Evolutionary conservation across 92 coral and sea anemone species (phyloP).

Genomic region (Micromussa lordhowensis): DNA sequence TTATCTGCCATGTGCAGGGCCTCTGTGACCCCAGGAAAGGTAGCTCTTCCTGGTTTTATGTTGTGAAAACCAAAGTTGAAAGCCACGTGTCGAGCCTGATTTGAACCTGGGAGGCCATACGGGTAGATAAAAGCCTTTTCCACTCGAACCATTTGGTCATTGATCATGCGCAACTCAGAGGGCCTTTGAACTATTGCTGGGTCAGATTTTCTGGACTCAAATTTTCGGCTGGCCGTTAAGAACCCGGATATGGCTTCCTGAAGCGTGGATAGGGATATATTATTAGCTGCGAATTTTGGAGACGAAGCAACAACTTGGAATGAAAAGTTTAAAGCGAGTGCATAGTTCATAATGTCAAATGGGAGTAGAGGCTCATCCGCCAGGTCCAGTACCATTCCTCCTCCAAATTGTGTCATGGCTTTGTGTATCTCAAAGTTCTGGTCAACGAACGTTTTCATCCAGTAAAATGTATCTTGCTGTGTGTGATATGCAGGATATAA

Average conservation of each 20-base stretch:
- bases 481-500: constrained; percentile 95
- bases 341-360: constrained; percentile 71
- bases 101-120: constrained; percentile 84
- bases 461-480: constrained; percentile 87
- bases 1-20: constrained; percentile 66
- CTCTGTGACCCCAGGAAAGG: constrained; percentile 91
- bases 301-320: constrained; percentile 63
- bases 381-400: constrained; percentile 77
- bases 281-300: constrained; percentile 44
- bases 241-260: constrained; percentile 73
- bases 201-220: constrained; percentile 54
- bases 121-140: constrained; percentile 91
- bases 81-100: constrained; percentile 82
- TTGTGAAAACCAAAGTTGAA: constrained; percentile 87
- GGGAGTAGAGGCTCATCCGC: constrained; percentile 86
- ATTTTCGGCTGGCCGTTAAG: constrained; percentile 54
- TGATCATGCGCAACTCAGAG: constrained; percentile 73
- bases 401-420: constrained; percentile 86
- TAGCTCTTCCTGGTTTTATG: constrained; percentile 57
- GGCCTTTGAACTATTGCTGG: constrained; percentile 42
- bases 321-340: constrained; percentile 67
- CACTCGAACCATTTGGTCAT: constrained; percentile 85
- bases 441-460: constrained; percentile 86
- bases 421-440: constrained; percentile 82
- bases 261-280: constrained; percentile 65